Evolutionary conservation across 2,113 vertebrate species (phyloP), one percentile per base, ranked within the genome.

Genomic region (Engystomops pustulosus): DNA sequence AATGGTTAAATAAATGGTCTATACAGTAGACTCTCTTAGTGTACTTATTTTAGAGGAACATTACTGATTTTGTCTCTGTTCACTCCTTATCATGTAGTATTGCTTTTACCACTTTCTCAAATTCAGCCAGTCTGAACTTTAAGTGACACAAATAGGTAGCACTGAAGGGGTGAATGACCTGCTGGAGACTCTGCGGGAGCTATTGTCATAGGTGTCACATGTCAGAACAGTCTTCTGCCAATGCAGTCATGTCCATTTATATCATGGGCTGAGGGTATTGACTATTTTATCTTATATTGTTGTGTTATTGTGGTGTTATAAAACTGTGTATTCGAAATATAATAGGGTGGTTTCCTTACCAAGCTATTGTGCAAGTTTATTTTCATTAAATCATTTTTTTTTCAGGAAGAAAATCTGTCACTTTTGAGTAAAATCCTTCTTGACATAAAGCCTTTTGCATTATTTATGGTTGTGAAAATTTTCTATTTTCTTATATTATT

Each of bases 381-480:
- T n/a, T n/a, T n/a, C n/a, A n/a, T n/a, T n/a, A n/a, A n/a, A n/a
- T n/a, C n/a, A n/a, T n/a, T n/a, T n/a, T n/a, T n/a, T n/a, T n/a
- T n/a, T n/a, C n/a, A n/a, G n/a, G 17, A 65, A 65, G 14, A 65
- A 65, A 32, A 65, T 32, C 60, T 65, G 60, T 65, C 27, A 65
- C 60, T 18, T 34, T 32, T 65, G 60, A 65, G 32, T 65, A 32
- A 65, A 65, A 65, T 34, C 18, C 1, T 65, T 34, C 27, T 6
- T 65, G 60, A 65, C 27, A 32, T 2, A 30, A 0, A 32, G 27
- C 14, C 60, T 65, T 65, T 7, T 65, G 60, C 60, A 65, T 65
- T 65, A 32, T 65, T 65, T 65, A 65, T 65, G 14, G 14, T 32
- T 34, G 60, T 14, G 23, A 17, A 65, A 65, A 6, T 32, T 65